A percentile compares a stretch with the other conserved stretches of the same genome.
These are phyloP conservation scores for Malthinus seriepunctatus DNA, from an alignment of 2,888 invertebrate species.

Conservation along the genomic window DNA sequence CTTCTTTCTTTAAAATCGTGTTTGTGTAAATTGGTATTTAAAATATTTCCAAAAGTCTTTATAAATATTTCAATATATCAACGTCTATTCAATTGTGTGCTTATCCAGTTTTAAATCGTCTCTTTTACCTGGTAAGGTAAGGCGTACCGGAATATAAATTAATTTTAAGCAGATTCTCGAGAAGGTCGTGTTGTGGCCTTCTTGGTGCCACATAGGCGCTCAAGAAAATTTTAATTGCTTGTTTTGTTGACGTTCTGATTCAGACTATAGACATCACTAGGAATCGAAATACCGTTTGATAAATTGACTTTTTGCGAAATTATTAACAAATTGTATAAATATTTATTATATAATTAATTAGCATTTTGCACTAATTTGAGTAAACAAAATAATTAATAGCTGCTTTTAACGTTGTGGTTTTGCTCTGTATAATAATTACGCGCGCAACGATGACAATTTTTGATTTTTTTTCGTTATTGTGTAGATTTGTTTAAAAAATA, in stretches of 20 bases:
- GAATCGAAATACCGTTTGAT: conserved; percentile 5
- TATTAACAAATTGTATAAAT: background rate
- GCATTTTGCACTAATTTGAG: background rate
- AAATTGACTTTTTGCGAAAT: background rate
- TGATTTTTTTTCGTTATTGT: background rate
- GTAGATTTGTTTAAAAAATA: background rate
- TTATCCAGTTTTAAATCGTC: too few species aligned
- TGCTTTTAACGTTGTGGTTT: background rate
- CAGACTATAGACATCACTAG: conserved; percentile 1
- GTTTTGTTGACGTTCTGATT: conserved; percentile 4
- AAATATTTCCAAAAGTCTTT: too few species aligned
- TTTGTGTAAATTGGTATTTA: too few species aligned
- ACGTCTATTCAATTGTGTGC: too few species aligned
- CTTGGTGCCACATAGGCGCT: conserved; percentile 11
- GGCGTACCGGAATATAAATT: background rate
- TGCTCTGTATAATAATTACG: background rate
- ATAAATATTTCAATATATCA: too few species aligned
- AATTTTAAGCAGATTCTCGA: conserved; percentile 21
- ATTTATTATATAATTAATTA: background rate
- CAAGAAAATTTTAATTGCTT: background rate
- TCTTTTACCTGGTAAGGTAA: too few species aligned
- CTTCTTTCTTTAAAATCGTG: too few species aligned
- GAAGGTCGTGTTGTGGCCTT: conserved; percentile 22
- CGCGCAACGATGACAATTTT: background rate
- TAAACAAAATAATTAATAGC: conserved; percentile 4